Evolutionary conservation across 2,113 vertebrate species (phyloP), one percentile per base, ranked within the genome.

Genomic region (Psittacula cyanocephala): DNA sequence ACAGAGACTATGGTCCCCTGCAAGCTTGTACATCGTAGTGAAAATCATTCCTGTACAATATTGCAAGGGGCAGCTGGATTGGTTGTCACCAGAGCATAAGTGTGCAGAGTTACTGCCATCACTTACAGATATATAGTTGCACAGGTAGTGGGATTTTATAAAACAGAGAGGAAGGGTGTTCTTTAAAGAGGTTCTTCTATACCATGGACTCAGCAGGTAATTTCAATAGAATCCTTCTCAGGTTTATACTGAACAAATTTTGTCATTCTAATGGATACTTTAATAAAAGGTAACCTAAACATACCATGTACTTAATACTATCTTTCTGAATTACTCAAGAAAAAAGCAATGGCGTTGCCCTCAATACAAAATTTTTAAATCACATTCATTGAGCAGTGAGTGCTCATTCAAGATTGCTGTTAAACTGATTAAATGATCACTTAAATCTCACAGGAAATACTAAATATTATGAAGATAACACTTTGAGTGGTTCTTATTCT

Each of bases 381-480:
- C 7, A 3, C 55, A 57, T 74, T 69, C 9, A 2, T 19, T 81
- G 18, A 93, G 15, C 24, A 81, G 22, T 64, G 47, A 67, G n/a
- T n/a, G 17, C 19, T 88, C 5, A 81, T 75, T 53, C 39, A 55
- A 78, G 37, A 91, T 68, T 63, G 16, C 39, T 76, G 35, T 87
- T 84, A 69, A 62, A 76, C 78, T 91, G 81, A 87, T 87, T 92
- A 78, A 86, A 75, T 8, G 8, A 75, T 86, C 77, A 24, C 24
- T 59, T 76, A 92, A 87, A 44, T 82, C 70, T 95, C 93, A 75
- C 67, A 71, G 80, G 91, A 92, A 87, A 57, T 62, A 18, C 46
- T 91, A 59, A 67, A 47, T 91, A 41, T 93, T 88, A 46, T 5
- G 14, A 23, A 94, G 75, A 31, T 57, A 89, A 44, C 57, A 46